Percentiles rank a stretch among this genome's conserved stretches.
phyloP scores from a whole-genome alignment of 2,797 vertebrate species.

The Lemur catta region DNA sequence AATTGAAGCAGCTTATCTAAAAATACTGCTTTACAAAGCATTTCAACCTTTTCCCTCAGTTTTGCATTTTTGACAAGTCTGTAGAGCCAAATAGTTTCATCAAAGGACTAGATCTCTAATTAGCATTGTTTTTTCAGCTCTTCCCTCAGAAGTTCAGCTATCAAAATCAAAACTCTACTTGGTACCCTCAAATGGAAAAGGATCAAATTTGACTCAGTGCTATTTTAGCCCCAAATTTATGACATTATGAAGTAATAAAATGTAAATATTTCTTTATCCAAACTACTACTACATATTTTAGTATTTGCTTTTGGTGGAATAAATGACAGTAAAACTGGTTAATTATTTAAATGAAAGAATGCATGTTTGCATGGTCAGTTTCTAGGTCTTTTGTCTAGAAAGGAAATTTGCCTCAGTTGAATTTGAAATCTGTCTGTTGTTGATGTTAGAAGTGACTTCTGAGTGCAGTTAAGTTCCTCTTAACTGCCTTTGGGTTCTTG shows the following conservation, averaged over 20 bases:
- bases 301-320: slow-evolving; percentile 52
- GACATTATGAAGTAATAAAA: slow-evolving; percentile 51
- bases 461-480: slow-evolving; percentile 53
- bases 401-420: slow-evolving; percentile 49
- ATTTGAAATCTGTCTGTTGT: slow-evolving; percentile 31
- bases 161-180: slow-evolving; percentile 47
- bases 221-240: slow-evolving; percentile 42
- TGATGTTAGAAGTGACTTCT: slow-evolving; percentile 36
- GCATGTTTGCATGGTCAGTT: slow-evolving; percentile 27
- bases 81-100: slow-evolving; percentile 5
- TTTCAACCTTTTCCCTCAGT: neutral
- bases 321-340: slow-evolving; percentile 46
- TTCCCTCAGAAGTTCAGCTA: slow-evolving; percentile 34
- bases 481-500: slow-evolving; percentile 35
- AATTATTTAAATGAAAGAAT: slow-evolving; percentile 37
- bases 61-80: slow-evolving; percentile 45
- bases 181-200: neutral
- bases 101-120: slow-evolving; percentile 24
- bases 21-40: slow-evolving; percentile 79
- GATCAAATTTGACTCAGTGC: slow-evolving; percentile 57
- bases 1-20: slow-evolving; percentile 80
- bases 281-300: slow-evolving; percentile 11
- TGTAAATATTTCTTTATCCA: slow-evolving; percentile 57
- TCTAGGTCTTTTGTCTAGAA: slow-evolving; percentile 46
- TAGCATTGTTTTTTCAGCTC: slow-evolving; percentile 44